phyloP scores from a whole-genome alignment of 1,140 invertebrate genomes.

The Hylaeus volcanicus region DNA sequence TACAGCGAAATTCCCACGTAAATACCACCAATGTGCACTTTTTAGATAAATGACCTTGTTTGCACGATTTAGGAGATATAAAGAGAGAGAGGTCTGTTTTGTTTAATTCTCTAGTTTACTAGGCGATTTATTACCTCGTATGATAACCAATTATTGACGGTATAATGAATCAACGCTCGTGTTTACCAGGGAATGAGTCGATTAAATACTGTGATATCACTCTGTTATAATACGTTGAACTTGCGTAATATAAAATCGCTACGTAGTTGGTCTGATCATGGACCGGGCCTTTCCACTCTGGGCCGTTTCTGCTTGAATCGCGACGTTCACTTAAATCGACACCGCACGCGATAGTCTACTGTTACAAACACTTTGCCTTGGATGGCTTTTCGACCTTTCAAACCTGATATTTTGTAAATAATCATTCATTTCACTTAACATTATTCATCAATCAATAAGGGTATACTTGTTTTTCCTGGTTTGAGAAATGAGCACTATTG shows the following conservation, averaged over 20 bases:
- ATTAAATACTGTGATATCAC: slow-evolving; percentile 29
- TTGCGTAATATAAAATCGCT: slow-evolving; percentile 30
- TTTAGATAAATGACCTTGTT: background rate
- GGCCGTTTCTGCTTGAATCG: background rate
- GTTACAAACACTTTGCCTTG: no score
- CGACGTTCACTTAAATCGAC: background rate
- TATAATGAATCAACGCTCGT: slow-evolving; percentile 37
- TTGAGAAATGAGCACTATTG: no score
- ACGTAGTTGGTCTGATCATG: background rate
- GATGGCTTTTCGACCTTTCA: no score
- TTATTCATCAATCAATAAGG: no score
- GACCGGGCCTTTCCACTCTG: slow-evolving; percentile 17
- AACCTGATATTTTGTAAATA: no score
- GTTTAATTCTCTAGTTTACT: slow-evolving; percentile 26
- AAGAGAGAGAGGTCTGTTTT: background rate
- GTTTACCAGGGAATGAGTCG: slow-evolving; percentile 34
- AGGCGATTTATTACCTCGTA: slow-evolving; percentile 26
- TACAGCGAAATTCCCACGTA: no score
- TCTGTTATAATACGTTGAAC: slow-evolving; percentile 20
- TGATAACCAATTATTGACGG: slow-evolving; percentile 33
- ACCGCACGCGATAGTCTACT: background rate
- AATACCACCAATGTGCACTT: background rate
- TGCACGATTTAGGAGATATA: background rate
- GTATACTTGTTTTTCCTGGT: no score
- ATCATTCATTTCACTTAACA: no score